phyloP scores from a whole-genome alignment of 2,113 vertebrate species.

The Tragelaphus imberbis region DNA sequence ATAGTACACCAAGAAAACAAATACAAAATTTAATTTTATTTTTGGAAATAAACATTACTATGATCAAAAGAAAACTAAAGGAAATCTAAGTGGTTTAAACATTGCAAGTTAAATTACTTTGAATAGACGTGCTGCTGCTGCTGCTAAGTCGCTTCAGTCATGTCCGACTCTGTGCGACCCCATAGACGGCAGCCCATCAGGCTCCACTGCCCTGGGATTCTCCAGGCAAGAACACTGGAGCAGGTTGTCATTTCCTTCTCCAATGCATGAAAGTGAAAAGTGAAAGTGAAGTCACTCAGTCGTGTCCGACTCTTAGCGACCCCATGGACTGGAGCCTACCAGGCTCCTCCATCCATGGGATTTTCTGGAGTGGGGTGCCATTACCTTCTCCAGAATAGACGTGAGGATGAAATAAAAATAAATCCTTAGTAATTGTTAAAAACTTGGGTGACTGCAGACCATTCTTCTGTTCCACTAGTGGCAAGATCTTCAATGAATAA shows the following conservation, averaged over 20 bases:
- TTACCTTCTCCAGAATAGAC: neutral
- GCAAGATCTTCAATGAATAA: neutral
- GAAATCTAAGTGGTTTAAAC: neutral
- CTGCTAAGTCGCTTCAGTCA: too few species aligned
- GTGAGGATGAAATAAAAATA: neutral
- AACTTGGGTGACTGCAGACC: neutral
- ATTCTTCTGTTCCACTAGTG: neutral
- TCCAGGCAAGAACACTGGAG: too few species aligned
- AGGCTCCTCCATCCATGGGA: too few species aligned
- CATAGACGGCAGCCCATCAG: too few species aligned
- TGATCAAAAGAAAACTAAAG: neutral
- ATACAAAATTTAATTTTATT: neutral
- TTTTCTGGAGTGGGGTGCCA: too few species aligned
- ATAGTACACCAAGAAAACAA: neutral
- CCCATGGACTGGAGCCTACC: too few species aligned
- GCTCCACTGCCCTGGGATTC: too few species aligned
- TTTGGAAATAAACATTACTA: neutral
- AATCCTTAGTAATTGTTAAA: neutral
- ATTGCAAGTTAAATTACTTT: neutral
- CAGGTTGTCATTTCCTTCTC: too few species aligned
- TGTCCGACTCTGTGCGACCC: too few species aligned
- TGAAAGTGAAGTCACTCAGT: too few species aligned
- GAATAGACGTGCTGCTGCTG: neutral
- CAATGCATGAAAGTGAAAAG: too few species aligned
- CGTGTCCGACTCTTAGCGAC: too few species aligned